Conservation (phyloP, 2,888 invertebrate species). For the Leucania comma region DNA sequence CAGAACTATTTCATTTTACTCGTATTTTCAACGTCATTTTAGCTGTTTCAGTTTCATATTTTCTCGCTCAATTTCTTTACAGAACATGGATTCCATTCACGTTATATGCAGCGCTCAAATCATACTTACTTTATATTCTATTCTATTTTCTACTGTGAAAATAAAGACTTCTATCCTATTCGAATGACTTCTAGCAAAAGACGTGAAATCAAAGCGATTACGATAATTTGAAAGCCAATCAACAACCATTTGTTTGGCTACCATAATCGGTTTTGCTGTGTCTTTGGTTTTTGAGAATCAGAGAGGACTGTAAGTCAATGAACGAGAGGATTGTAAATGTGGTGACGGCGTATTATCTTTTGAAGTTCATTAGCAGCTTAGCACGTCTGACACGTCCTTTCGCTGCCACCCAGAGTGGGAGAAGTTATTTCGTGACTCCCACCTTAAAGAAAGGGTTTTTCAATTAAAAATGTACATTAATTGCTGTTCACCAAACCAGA, state of each 20-base stretch:
- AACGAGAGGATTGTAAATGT: not conserved
- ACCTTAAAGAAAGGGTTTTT: too few relatives aligned
- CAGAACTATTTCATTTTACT: slow-evolving; percentile 27
- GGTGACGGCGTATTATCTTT: not conserved
- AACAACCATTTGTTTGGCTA: not conserved
- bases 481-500: too few relatives aligned
- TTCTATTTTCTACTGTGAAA: slow-evolving; percentile 15
- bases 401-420: too few relatives aligned
- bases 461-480: too few relatives aligned
- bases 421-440: too few relatives aligned
- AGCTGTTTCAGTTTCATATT: slow-evolving; percentile 14
- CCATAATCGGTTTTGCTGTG: slow-evolving; percentile 17
- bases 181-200: slow-evolving; percentile 6
- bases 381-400: too few relatives aligned
- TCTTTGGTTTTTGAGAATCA: slow-evolving; percentile 13
- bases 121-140: slow-evolving; percentile 9
- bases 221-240: slow-evolving; percentile 32
- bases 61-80: slow-evolving; percentile 26
- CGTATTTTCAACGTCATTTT: slow-evolving; percentile 9
- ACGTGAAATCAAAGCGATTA: slow-evolving; percentile 33
- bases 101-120: slow-evolving; percentile 34
- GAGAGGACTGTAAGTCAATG: not conserved
- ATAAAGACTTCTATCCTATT: slow-evolving; percentile 8
- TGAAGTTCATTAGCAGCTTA: too few relatives aligned
- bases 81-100: slow-evolving; percentile 1